Conservation (phyloP, 2,797 vertebrate species). For the Galagoides demidoff region DNA sequence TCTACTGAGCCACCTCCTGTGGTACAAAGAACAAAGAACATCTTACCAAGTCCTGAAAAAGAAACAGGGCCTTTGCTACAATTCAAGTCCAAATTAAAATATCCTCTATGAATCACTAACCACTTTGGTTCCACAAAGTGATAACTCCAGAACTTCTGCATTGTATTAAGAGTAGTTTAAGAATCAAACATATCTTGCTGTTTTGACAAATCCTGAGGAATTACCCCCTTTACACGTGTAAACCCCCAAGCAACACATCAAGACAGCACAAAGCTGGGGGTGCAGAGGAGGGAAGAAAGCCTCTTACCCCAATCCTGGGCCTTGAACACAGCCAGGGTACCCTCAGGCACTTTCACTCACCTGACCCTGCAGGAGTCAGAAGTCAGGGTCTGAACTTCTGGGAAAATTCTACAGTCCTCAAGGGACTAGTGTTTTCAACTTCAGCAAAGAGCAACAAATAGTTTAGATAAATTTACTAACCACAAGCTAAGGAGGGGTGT, state of each 20-base stretch:
- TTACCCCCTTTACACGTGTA: neutral
- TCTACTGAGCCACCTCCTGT: too few relatives aligned
- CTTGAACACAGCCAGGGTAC: neutral
- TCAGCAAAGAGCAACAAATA: constrained; percentile 1
- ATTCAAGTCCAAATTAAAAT: neutral
- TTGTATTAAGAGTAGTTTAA: neutral
- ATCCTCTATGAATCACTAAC: neutral
- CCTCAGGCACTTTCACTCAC: neutral
- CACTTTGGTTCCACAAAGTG: neutral
- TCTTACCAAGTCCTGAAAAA: neutral
- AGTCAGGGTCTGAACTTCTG: neutral
- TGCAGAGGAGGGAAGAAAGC: neutral
- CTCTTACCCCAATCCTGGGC: rapidly evolving
- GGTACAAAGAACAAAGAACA: too few relatives aligned
- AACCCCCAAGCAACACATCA: neutral
- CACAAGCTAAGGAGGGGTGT: neutral
- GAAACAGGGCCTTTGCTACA: neutral
- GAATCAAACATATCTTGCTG: neutral
- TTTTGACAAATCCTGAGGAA: neutral
- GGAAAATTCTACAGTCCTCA: neutral
- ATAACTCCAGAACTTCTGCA: neutral
- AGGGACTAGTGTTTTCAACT: constrained; percentile 18
- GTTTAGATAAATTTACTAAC: neutral
- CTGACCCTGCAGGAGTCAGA: neutral
- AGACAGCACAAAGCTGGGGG: neutral